Base-by-base conservation (phyloP, 1,140 invertebrate species). In the Bombus cullumanus region DNA sequence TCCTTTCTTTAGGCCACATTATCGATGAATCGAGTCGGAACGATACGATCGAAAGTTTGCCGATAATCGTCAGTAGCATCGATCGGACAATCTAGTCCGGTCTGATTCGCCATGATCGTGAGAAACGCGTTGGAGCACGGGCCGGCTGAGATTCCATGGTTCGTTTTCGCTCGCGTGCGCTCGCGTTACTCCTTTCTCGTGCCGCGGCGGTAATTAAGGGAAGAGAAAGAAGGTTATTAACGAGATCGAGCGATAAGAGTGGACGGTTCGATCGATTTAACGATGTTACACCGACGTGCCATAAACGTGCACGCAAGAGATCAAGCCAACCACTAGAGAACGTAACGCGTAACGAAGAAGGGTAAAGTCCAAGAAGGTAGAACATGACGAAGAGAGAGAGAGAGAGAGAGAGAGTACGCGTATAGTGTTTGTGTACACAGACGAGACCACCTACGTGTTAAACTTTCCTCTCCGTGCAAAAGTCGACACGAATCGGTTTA, bases 401-500 rank as follows among this genome's bases (percentile, higher is more conserved):
- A 34, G 64, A 34, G 18, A 25, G 15, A 31, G 31, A 31, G 57
- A 59, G 59, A 66, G 2, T 47, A 57, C 41, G n/a, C 34, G 72
- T 53, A 53, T 53, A 22, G 47, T 53, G 47, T 53, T 53, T 53
- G 83, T 81, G 59, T 57, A 39, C 71, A 81, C 69, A 62, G 47
- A 81, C 78, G 71, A 62, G 69, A 80, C 83, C 72, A 69, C 81
- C 77, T 76, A 87, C 86, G 86, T 87, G 88, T 89, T 88, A 91
- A 90, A 88, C 83, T 88, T 86, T 91, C 77, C 88, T 86, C 82
- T 86, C 80, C 85, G 86, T 77, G 90, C 88, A 89, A 90, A 89
- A 90, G 86, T 91, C 91, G 86, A 87, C 91, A 85, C 81, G 90
- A 92, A 91, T 92, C 91, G 90, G 86, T 91, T 88, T 84, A 87